phyloP scores from a whole-genome alignment of 2,797 vertebrate species.

The Macrochelys suwanniensis region DNA sequence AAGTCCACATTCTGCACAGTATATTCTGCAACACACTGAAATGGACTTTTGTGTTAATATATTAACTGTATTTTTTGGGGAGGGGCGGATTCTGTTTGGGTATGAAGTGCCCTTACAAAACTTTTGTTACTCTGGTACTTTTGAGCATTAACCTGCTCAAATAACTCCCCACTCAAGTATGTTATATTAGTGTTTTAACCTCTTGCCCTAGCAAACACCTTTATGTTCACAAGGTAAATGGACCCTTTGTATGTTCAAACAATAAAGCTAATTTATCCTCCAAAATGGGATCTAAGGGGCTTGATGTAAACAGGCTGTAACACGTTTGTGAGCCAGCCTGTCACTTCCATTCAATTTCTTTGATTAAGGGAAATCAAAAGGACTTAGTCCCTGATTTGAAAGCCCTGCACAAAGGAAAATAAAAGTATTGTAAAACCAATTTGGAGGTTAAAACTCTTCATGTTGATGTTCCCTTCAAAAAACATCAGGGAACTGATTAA shows the following conservation, averaged over 20 bases:
- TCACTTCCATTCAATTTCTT: not conserved
- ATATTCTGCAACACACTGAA: not conserved
- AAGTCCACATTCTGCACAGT: not conserved
- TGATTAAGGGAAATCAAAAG: not conserved
- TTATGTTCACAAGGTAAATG: not conserved
- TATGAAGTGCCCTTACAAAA: not conserved
- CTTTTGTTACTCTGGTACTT: not conserved
- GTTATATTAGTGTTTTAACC: not conserved
- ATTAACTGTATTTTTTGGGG: not conserved
- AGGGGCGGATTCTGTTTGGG: not conserved
- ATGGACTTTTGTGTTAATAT: not conserved
- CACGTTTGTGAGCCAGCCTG: not conserved
- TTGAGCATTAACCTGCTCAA: not conserved
- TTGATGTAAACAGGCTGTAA: not conserved
- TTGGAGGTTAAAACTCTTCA: not conserved
- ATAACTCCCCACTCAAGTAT: not conserved
- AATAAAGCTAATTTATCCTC: not conserved
- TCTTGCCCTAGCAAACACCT: not conserved
- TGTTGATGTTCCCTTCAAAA: not conserved
- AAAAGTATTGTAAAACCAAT: too few species aligned
- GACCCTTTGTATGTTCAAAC: not conserved
- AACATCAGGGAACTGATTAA: not conserved
- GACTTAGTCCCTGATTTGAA: not conserved
- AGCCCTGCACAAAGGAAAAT: too few species aligned
- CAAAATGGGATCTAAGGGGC: not conserved